Evolutionary conservation across 2,113 vertebrate species (phyloP).

Genomic region (Oryzias javanicus): DNA sequence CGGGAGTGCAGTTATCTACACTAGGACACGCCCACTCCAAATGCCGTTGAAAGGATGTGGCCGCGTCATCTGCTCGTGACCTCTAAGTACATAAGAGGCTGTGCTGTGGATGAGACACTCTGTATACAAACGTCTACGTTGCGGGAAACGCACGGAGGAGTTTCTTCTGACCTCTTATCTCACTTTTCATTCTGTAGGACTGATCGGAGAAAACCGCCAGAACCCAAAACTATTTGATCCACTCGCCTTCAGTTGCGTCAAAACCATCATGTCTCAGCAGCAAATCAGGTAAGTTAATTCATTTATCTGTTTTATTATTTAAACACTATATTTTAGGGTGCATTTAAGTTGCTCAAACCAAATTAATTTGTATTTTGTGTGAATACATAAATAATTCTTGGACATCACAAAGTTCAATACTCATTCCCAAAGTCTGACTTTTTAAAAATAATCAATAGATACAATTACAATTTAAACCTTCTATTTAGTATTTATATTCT

Average conservation of each 20-base stretch:
- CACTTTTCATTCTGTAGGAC: not conserved
- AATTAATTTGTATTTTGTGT: too few relatives aligned
- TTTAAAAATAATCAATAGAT: too few relatives aligned
- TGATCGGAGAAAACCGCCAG: too few relatives aligned
- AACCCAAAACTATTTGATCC: not conserved
- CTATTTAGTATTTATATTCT: not conserved
- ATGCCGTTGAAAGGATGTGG: too few relatives aligned
- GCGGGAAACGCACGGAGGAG: not conserved
- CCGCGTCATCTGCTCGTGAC: too few relatives aligned
- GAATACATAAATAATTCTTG: too few relatives aligned
- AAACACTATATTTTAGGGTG: too few relatives aligned
- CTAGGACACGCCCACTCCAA: constrained; percentile 2
- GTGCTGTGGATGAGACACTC: constrained; percentile 11
- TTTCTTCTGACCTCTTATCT: not conserved
- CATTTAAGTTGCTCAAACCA: too few relatives aligned
- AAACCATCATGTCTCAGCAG: constrained; percentile 79
- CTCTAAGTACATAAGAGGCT: not conserved
- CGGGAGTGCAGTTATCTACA: not conserved
- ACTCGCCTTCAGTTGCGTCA: constrained; percentile 5
- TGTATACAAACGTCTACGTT: not conserved
- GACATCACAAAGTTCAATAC: too few relatives aligned
- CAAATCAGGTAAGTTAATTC: constrained; percentile 72
- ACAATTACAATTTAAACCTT: too few relatives aligned
- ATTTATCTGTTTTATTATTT: too few relatives aligned
- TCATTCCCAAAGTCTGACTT: too few relatives aligned